These are phyloP conservation scores for Valencia hispanica DNA, from an alignment of 2,797 vertebrate species.

Conservation along the genomic window DNA sequence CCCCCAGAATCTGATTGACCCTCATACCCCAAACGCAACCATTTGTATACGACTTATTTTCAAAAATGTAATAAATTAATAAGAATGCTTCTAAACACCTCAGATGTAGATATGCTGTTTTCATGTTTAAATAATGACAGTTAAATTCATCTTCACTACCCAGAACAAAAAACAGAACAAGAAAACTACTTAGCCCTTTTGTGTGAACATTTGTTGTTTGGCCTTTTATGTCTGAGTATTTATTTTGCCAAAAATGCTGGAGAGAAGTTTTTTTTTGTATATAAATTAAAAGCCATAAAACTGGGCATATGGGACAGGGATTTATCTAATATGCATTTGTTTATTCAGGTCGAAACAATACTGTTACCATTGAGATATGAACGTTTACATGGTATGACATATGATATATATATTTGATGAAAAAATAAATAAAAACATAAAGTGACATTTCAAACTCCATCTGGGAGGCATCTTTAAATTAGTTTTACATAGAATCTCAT, in stretches of 20 bases:
- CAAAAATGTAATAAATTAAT: neutral
- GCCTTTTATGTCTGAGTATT: neutral
- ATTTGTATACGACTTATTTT: neutral
- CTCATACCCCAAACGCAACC: neutral
- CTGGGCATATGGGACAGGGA: neutral
- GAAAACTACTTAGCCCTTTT: neutral
- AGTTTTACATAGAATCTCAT: neutral
- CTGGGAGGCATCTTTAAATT: neutral
- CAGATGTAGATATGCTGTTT: too few relatives aligned
- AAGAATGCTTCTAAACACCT: neutral
- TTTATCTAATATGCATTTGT: neutral
- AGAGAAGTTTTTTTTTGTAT: neutral
- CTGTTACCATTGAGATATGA: neutral
- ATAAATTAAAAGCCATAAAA: neutral
- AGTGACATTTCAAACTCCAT: neutral
- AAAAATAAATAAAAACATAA: neutral
- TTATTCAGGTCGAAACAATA: neutral
- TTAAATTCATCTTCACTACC: neutral
- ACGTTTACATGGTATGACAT: neutral
- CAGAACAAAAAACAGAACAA: neutral
- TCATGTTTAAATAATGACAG: neutral
- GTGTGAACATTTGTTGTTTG: neutral
- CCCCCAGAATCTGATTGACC: neutral
- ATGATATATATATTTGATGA: neutral
- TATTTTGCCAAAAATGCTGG: neutral